A percentile compares a stretch with the other conserved stretches of the same genome.
phyloP scores from a whole-genome alignment of 2,888 invertebrate genomes.

The Elegia similella region DNA sequence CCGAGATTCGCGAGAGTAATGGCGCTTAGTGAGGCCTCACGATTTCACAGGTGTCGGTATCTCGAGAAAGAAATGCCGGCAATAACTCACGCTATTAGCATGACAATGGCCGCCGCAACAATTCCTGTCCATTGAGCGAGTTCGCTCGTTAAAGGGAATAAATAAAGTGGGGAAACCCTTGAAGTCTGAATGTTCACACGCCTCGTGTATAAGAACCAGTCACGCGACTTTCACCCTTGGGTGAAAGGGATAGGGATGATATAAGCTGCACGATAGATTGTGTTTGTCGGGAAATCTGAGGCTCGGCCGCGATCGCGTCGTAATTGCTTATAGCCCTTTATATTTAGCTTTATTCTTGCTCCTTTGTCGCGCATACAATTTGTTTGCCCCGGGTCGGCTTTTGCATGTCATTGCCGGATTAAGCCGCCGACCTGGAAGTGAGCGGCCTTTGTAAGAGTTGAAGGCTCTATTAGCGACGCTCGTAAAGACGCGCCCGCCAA shows the following conservation, averaged over 20 bases:
- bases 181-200: slow-evolving; percentile 32
- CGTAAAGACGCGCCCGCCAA: neutral
- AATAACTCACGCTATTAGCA: slow-evolving; percentile 35
- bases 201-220: neutral
- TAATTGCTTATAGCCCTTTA: slow-evolving; percentile 42
- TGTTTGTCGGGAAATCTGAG: slow-evolving; percentile 21
- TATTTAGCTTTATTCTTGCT: slow-evolving; percentile 36
- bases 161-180: slow-evolving; percentile 36
- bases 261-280: neutral
- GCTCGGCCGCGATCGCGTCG: slow-evolving; percentile 33
- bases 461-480: slow-evolving; percentile 19
- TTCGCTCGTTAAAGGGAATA: slow-evolving; percentile 41
- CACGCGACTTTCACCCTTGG: neutral
- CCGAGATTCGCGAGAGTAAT: slow-evolving; percentile 15
- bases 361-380: slow-evolving; percentile 19
- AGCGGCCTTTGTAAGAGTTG: slow-evolving; percentile 16
- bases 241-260: neutral
- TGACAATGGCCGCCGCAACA: slow-evolving; percentile 33
- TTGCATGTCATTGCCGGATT: slow-evolving; percentile 19
- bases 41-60: slow-evolving; percentile 27
- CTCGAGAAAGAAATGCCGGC: slow-evolving; percentile 25
- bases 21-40: slow-evolving; percentile 21
- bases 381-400: slow-evolving; percentile 16
- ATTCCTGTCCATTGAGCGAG: slow-evolving; percentile 31
- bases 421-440: slow-evolving; percentile 18